These are phyloP conservation scores for Phataginus tetradactyla DNA, from an alignment of 2,797 vertebrate genomes.

Conservation along the genomic window DNA sequence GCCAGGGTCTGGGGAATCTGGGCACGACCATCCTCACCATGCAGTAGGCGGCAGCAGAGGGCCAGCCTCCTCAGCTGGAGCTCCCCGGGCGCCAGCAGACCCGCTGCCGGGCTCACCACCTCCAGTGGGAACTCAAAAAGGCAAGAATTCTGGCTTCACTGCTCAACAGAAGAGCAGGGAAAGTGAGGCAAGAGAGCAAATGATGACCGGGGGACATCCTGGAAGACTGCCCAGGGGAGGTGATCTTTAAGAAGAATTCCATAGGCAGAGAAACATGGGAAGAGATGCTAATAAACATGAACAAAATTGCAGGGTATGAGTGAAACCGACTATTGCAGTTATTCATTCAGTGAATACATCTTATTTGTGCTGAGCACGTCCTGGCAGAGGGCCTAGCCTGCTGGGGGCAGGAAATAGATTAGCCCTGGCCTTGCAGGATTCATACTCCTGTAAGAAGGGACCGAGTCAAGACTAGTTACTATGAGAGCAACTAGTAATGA, in stretches of 20 bases:
- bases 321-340: fast-evolving
- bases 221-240: not conserved
- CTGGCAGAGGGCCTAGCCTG: not conserved
- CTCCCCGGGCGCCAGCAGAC: not conserved
- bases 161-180: not conserved
- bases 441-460: not conserved
- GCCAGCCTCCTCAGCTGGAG: not conserved
- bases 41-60: not conserved
- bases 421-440: too few relatives aligned
- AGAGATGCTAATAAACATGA: not conserved
- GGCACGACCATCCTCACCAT: fast-evolving
- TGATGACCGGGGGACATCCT: not conserved
- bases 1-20: too few relatives aligned
- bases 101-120: fast-evolving
- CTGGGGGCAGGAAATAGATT: not conserved
- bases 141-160: fast-evolving
- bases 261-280: not conserved
- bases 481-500: fast-evolving
- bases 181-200: too few relatives aligned
- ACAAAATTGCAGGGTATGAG: fast-evolving
- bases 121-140: not conserved
- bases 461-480: not conserved
- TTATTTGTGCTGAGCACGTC: fast-evolving
- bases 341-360: fast-evolving
- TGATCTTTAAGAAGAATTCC: not conserved